These are phyloP conservation scores for Acipenser ruthenus DNA, from an alignment of 2,797 vertebrate genomes.

Conservation along the genomic window DNA sequence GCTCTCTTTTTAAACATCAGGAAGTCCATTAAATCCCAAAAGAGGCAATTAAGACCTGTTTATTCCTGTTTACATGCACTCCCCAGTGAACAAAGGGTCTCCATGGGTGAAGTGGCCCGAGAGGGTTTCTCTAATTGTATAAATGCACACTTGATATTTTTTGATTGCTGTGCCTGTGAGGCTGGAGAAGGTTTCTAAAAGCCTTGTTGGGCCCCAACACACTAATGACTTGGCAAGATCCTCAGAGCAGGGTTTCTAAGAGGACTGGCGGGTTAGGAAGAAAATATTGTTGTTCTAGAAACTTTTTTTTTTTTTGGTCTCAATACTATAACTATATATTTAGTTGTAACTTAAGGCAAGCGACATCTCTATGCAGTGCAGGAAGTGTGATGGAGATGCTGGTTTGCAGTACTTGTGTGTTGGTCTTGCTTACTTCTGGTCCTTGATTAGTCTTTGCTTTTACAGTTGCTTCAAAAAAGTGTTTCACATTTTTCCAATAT, in stretches of 20 bases:
- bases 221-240: slow-evolving; percentile 17
- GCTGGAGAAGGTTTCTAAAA: slow-evolving; percentile 45
- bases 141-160: slow-evolving; percentile 79
- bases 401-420: no score
- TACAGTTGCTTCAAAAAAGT: no score
- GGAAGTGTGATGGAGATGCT: neutral
- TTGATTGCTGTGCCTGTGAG: slow-evolving; percentile 48
- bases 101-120: slow-evolving; percentile 80
- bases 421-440: no score
- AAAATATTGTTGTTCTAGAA: neutral
- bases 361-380: neutral
- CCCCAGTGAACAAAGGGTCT: slow-evolving; percentile 82
- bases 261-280: slow-evolving; percentile 23
- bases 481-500: no score
- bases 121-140: slow-evolving; percentile 80
- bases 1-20: slow-evolving; percentile 64
- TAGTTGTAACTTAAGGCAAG: no score
- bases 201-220: slow-evolving; percentile 22
- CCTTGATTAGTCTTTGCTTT: no score
- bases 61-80: slow-evolving; percentile 85
- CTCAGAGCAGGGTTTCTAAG: slow-evolving; percentile 6
- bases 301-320: no score
- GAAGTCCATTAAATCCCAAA: slow-evolving; percentile 93
- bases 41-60: slow-evolving; percentile 93
- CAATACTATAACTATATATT: no score